A percentile compares a stretch with the other conserved stretches of the same genome.
These are phyloP conservation scores for Lasius fuliginosus DNA, from an alignment of 2,888 invertebrate species.

Conservation along the genomic window DNA sequence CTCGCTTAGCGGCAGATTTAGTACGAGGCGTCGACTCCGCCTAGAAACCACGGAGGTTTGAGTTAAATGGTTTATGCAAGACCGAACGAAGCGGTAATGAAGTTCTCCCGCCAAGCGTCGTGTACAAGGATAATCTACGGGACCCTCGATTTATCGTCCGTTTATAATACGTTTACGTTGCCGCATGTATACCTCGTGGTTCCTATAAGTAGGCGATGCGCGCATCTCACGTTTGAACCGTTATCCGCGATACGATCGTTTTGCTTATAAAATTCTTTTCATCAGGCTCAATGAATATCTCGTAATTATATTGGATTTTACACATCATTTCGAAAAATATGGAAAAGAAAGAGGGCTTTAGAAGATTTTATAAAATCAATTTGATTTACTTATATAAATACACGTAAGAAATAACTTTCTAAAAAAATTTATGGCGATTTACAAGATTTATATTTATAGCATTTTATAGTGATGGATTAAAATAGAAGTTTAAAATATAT, in stretches of 20 bases:
- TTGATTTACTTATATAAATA: not conserved
- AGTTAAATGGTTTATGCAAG: conserved; percentile 86
- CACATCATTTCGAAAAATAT: not conserved
- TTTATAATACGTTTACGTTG: conserved; percentile 79
- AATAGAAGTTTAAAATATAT: conserved; percentile 11
- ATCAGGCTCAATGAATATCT: not conserved
- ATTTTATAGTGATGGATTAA: conserved; percentile 2
- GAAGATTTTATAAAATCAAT: not conserved
- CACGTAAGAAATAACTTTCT: not conserved
- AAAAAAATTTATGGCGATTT: not conserved
- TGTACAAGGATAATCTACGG: conserved; percentile 83
- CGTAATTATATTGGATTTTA: conserved; percentile 12
- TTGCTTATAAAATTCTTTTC: conserved; percentile 26
- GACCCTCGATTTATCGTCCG: conserved; percentile 84
- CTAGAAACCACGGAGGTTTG: conserved; percentile 85
- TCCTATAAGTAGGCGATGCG: conserved; percentile 55
- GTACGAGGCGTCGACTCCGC: conserved; percentile 83
- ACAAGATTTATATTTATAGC: conserved; percentile 6
- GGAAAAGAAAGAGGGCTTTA: not conserved
- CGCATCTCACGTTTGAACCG: conserved; percentile 58
- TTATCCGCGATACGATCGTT: conserved; percentile 44
- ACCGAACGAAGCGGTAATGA: conserved; percentile 85
- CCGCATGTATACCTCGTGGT: conserved; percentile 30
- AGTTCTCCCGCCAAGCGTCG: conserved; percentile 80
- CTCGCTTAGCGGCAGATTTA: conserved; percentile 83